Conservation (phyloP, 2,797 vertebrate species). For the Coendou prehensilis region DNA sequence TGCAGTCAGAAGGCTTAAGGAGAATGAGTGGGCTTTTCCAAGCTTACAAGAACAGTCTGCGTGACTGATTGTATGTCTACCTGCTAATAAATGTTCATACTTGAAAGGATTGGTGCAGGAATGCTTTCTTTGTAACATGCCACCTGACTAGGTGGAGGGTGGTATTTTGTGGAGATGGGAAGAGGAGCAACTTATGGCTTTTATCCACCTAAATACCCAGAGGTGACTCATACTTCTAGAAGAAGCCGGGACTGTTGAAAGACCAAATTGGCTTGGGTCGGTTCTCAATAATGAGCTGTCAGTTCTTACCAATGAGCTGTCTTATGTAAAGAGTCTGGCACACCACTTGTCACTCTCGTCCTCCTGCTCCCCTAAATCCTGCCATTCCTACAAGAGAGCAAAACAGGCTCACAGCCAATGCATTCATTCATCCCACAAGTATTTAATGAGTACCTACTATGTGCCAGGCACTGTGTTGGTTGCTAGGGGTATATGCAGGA, state of each 20-base stretch:
- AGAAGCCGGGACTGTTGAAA: background rate
- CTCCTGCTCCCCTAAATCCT: background rate
- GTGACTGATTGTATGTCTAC: background rate
- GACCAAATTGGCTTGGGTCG: background rate
- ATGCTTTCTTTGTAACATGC: background rate
- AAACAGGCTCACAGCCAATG: background rate
- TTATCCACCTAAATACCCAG: background rate
- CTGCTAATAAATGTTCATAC: background rate
- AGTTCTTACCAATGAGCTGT: background rate
- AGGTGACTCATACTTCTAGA: background rate
- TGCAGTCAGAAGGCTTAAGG: background rate
- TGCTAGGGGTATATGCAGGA: accelerated
- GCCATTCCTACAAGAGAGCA: background rate
- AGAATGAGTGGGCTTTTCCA: background rate
- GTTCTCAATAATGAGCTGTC: background rate
- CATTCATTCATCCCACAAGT: background rate
- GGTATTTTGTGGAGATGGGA: background rate
- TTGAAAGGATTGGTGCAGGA: background rate
- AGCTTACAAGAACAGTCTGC: background rate
- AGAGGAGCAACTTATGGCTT: background rate
- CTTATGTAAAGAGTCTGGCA: background rate
- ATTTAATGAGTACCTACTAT: background rate
- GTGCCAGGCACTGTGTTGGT: background rate
- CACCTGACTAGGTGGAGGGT: background rate
- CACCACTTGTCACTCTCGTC: background rate